Evolutionary conservation across 2,888 invertebrate genomes (phyloP), one percentile per base, ranked within the genome.

Genomic region (Lycophotia porphyrea): DNA sequence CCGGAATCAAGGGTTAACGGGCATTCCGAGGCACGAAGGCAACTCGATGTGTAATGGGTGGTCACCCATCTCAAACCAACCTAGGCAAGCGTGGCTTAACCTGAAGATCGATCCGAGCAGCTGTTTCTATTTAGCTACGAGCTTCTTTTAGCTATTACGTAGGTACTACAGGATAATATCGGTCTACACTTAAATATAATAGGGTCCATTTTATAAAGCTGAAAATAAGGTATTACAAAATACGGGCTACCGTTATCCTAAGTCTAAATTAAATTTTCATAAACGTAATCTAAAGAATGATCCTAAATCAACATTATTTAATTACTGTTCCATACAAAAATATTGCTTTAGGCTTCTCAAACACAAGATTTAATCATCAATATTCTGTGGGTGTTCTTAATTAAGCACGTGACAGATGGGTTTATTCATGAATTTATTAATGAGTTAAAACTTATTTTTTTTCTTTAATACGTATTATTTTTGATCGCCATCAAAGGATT

Each of bases 281-380:
- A 67, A n/a, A 81, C 24, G 55, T 65, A 65, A 68, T 81, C 44
- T 65, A 55, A 55, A 79, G 61, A 76, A 63, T 74, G 65, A 71
- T 74, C 87, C 85, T 87, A 81, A 87, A 84, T 63, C 47, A 78
- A 87, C 81, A 76, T 76, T 36, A 27, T 31, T 58, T 84, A 81
- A 86, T 74, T 81, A 44, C 31, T 61, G 67, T 64, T 64, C 67
- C 31, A 66, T 27, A 44, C 60, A 64, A 86, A 72, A 84, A 84
- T 80, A 66, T 84, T 84, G 42, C 27, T 67, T 64, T 71, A 74
- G 80, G 80, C 39, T 79, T 63, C 11, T 67, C 11, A 71, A 68
- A 67, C 67, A 64, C 44, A 58, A 69, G 69, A 68, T 71, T 72
- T 42, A 52, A 36, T 74, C 47, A 74, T 80, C 70, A 81, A 74